Evolutionary conservation across 2,888 invertebrate genomes (phyloP).

Genomic region (Pseudolycoriella hygida): DNA sequence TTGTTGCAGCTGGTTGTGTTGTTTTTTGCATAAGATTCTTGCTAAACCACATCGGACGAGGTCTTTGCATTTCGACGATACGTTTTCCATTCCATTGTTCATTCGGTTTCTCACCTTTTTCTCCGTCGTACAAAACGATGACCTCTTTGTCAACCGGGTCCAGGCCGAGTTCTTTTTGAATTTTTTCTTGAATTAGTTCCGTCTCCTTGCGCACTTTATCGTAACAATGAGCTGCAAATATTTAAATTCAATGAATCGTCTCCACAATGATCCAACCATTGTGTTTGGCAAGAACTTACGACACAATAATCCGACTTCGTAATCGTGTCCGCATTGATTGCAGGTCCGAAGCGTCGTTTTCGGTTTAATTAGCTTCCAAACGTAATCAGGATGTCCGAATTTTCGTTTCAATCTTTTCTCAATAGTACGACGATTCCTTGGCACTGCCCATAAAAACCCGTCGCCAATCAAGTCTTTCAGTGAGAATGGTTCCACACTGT

Average conservation of each 20-base stretch:
- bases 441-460: constrained; percentile 68
- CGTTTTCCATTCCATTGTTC: constrained; percentile 52
- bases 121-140: constrained; percentile 69
- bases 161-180: constrained; percentile 48
- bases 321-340: constrained; percentile 65
- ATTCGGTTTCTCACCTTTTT: constrained; percentile 41
- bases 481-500: constrained; percentile 23
- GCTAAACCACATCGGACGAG: constrained; percentile 76
- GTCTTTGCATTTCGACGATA: constrained; percentile 70
- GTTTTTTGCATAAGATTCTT: constrained; percentile 65
- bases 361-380: constrained; percentile 50
- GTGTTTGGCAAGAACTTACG: constrained; percentile 43
- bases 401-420: constrained; percentile 57
- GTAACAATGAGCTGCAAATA: constrained; percentile 62
- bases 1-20: constrained; percentile 48
- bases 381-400: constrained; percentile 47
- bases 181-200: constrained; percentile 54
- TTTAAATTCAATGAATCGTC: neutral
- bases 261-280: too few relatives aligned
- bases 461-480: constrained; percentile 49
- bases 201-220: constrained; percentile 68
- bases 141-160: constrained; percentile 71
- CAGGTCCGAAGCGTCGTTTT: constrained; percentile 62
- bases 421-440: constrained; percentile 55
- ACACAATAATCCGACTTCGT: constrained; percentile 63